Base-by-base conservation (phyloP, 2,113 vertebrate genomes). In the Salminus brasiliensis region DNA sequence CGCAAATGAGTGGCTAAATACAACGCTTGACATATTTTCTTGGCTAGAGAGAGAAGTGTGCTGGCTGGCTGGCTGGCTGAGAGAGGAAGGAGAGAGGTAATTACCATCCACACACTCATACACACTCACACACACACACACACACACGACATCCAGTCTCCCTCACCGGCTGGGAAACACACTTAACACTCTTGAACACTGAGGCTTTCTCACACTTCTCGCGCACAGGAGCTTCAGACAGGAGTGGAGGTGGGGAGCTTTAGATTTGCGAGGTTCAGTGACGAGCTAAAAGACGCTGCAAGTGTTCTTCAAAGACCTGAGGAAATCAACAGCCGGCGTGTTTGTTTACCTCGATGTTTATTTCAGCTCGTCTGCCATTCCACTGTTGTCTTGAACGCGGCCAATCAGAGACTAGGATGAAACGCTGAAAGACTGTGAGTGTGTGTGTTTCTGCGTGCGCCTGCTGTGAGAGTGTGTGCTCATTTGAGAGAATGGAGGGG, bases 1-100 rank as follows among this genome's bases (percentile, higher is more conserved):
- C 74, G 74, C 86, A 79, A 85, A 87, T 80, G 78, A 81, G 86
- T 70, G 69, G 41, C 86, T 88, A 86, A 84, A 82, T 76, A 83
- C 36, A 76, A 81, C 65, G 73, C 68, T 81, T 80, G 89, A 84
- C 85, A 86, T 80, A 45, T 80, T 43, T 41, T 76, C 62, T 71
- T 39, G 81, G 83, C 76, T 78, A 39, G 15, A 34, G 45, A 72
- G 72, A 27, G 47, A 21, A 30, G 29, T n/a, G 55, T 39, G 23
- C n/a, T n/a, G n/a, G n/a, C n/a, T n/a, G n/a, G n/a, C n/a, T n/a
- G n/a, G n/a, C n/a, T n/a, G n/a, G n/a, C n/a, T n/a, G n/a, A n/a
- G n/a, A n/a, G 57, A 63, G 36, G 30, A 34, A 55, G 49, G 60
- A 63, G 62, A 79, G 62, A 70, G 21, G 65, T 75, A 79, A 81